Evolutionary conservation across 2,888 invertebrate genomes (phyloP), one percentile per base, ranked within the genome.

Genomic region (Pogonocherus hispidulus): DNA sequence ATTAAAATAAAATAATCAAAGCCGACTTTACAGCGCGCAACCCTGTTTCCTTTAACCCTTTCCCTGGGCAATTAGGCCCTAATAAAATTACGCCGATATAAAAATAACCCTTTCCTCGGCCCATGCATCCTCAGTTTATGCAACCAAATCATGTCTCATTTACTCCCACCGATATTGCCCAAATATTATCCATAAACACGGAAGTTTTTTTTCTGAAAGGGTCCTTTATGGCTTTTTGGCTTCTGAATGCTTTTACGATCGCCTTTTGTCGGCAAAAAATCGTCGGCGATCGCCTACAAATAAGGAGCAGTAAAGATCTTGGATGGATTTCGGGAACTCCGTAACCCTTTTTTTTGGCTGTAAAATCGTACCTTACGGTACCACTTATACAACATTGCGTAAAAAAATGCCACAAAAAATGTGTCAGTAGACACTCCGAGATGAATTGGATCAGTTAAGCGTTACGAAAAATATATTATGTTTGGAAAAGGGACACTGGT

Each of bases 181-280:
- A 75, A 75, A 75, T 69, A 75, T 75, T 72, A 67, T 69, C 67
- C 51, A 70, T 74, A 71, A 74, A 77, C 74, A 72, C 73, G 76
- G 74, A 76, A 75, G 72, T n/a, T n/a, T 72, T 75, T 75, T 73
- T 75, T 71, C 67, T 67, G 51, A 72, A 75, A 70, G 72, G 73
- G 54, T 46, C 56, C 60, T 73, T 73, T 70, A 73, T 66, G 66
- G 44, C 65, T 54, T 63, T 68, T 49, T 52, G 63, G 69, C 73
- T 73, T 69, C 73, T 69, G 70, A 59, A 70, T 55, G 66, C 56
- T 44, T 68, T 64, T 66, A 67, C 59, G 70, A 59, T 55, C 22
- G 41, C 49, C 44, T 59, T 68, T 69, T 72, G 70, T 70, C 70
- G 72, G 71, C 65, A 46, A 56, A 62, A 68, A 71, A 56, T 65